These are phyloP conservation scores for Stenoptilia bipunctidactyla DNA, from an alignment of 2,888 invertebrate genomes.

Conservation along the genomic window DNA sequence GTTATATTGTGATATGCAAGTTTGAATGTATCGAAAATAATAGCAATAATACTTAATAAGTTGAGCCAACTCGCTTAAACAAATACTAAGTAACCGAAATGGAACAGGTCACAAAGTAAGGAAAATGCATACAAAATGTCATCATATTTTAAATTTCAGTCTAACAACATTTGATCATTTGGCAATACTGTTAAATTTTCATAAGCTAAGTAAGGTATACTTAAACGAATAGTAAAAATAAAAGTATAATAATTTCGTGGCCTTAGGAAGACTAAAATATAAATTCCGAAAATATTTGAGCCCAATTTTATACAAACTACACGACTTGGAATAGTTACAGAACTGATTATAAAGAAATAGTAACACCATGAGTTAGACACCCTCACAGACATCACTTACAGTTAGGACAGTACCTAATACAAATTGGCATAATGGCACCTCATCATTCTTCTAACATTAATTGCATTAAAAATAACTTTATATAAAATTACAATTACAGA, in stretches of 20 bases:
- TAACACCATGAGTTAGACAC: constrained; percentile 18
- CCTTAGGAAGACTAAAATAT: constrained; percentile 60
- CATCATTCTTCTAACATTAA: constrained; percentile 55
- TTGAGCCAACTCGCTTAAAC: constrained; percentile 33
- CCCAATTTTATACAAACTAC: constrained; percentile 17
- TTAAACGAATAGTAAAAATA: constrained; percentile 34
- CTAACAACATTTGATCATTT: constrained; percentile 67
- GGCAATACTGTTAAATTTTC: constrained; percentile 62
- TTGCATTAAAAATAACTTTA: constrained; percentile 54
- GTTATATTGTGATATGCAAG: constrained; percentile 52
- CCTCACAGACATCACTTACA: constrained; percentile 2
- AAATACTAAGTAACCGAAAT: constrained; percentile 18
- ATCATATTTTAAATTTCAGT: constrained; percentile 45
- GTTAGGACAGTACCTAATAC: constrained; percentile 36
- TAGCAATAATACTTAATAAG: constrained; percentile 19
- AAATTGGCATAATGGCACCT: constrained; percentile 66
- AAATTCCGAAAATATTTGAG: constrained; percentile 42
- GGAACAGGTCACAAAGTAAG: constrained; percentile 15
- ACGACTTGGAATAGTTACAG: no score
- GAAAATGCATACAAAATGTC: constrained; percentile 25
- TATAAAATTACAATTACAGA: constrained; percentile 59
- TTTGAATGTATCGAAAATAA: constrained; percentile 22
- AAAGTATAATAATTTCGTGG: constrained; percentile 30
- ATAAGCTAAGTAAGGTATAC: constrained; percentile 26
- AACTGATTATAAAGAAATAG: background rate